Evolutionary conservation across 2,113 vertebrate genomes (phyloP).

Genomic region (Calyptommatus sinebrachiatus): DNA sequence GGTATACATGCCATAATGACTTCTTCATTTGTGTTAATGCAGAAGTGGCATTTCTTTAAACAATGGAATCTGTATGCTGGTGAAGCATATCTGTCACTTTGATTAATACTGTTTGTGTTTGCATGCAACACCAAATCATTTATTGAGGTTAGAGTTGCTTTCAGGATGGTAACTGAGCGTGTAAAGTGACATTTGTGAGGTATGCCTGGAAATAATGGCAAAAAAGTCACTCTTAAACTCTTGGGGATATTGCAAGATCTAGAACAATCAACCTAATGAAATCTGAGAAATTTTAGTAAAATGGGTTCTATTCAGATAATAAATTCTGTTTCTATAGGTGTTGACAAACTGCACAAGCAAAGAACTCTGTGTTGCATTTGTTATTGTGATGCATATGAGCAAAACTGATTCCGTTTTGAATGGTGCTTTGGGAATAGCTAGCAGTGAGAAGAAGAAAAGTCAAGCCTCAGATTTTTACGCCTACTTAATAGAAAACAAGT

Average conservation of each 20-base stretch:
- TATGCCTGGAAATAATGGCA: slow-evolving; percentile 15
- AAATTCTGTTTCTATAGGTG: neutral
- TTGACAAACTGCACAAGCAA: neutral
- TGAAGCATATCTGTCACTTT: slow-evolving; percentile 44
- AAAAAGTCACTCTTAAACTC: slow-evolving; percentile 38
- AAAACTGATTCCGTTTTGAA: too few species aligned
- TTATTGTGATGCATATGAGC: too few species aligned
- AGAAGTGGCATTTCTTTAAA: slow-evolving; percentile 26
- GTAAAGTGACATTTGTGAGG: slow-evolving; percentile 20
- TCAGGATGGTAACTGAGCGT: slow-evolving; percentile 19
- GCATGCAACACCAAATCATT: slow-evolving; percentile 28
- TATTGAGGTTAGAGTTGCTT: slow-evolving; percentile 26
- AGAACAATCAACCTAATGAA: slow-evolving; percentile 16
- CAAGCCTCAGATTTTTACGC: too few species aligned
- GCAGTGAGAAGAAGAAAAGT: too few species aligned
- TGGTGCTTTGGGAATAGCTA: too few species aligned
- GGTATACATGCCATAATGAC: neutral
- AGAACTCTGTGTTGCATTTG: neutral
- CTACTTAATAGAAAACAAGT: too few species aligned
- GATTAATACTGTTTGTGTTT: slow-evolving; percentile 50
- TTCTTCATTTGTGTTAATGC: slow-evolving; percentile 2
- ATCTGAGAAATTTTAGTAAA: neutral
- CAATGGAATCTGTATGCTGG: slow-evolving; percentile 14
- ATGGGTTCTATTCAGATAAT: slow-evolving; percentile 7
- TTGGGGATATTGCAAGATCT: slow-evolving; percentile 7